A percentile compares a stretch with the other conserved stretches of the same genome.
Evolutionary conservation across 2,113 vertebrate genomes (phyloP).

Genomic region (Tamias sibiricus): DNA sequence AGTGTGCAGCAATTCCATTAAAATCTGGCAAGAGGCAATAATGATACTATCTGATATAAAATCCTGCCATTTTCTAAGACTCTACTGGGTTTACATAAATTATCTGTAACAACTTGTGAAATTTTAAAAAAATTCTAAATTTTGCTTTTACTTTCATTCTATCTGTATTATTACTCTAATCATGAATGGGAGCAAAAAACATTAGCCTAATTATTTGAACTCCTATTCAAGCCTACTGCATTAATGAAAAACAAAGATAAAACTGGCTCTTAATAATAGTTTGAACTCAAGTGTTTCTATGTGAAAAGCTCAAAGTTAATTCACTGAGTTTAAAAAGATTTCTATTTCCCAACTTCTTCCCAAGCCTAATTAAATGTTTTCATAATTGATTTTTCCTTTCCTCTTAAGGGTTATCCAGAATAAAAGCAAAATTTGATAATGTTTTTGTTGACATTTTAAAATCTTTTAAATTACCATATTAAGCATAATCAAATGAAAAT

Average conservation of each 20-base stretch:
- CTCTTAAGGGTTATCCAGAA: conserved; percentile 35
- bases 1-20: neutral
- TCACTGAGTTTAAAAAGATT: conserved; percentile 5
- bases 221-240: neutral
- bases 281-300: conserved; percentile 1
- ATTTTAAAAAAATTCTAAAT: neutral
- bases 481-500: conserved; percentile 69
- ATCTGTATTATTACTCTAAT: conserved; percentile 8
- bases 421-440: conserved; percentile 56
- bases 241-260: conserved; percentile 51
- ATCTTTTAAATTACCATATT: conserved; percentile 65
- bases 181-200: neutral
- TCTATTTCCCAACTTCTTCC: conserved; percentile 14
- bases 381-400: conserved; percentile 48
- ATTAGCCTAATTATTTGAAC: conserved; percentile 26
- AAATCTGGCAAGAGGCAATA: conserved; percentile 39
- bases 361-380: conserved; percentile 44
- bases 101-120: neutral
- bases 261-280: neutral
- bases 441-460: conserved; percentile 56
- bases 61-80: neutral
- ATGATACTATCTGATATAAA: conserved; percentile 7
- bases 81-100: neutral
- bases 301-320: conserved; percentile 34
- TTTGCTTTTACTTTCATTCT: conserved; percentile 47